phyloP scores from a whole-genome alignment of 2,113 vertebrate species.

The Cardinalis cardinalis region DNA sequence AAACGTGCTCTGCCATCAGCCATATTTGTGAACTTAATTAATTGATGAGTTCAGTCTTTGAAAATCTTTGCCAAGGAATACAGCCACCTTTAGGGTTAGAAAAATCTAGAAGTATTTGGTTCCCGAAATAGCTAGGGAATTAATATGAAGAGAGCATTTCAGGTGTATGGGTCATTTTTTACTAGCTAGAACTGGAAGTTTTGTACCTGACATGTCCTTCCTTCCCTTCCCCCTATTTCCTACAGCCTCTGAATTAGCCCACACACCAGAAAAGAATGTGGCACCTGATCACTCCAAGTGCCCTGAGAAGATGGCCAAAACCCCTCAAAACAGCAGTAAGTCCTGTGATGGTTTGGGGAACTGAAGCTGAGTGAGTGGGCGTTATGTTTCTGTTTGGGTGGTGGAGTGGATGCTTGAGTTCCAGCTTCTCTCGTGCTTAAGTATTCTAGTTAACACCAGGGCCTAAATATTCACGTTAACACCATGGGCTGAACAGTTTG shows the following conservation, averaged over 20 bases:
- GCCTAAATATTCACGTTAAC: neutral
- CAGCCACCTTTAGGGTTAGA: neutral
- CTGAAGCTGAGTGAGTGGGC: neutral
- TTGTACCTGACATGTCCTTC: neutral
- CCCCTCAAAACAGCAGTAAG: constrained; percentile 78
- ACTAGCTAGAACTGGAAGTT: neutral
- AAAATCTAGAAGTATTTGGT: neutral
- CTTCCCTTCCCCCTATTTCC: neutral
- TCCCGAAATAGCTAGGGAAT: neutral
- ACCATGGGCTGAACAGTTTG: neutral
- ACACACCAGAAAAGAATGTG: constrained; percentile 76
- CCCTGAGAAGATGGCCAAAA: constrained; percentile 64
- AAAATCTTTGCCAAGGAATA: neutral
- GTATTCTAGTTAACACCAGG: neutral
- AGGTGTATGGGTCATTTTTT: neutral
- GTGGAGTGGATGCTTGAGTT: neutral
- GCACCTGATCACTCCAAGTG: constrained; percentile 30
- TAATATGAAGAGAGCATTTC: neutral
- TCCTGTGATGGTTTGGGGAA: neutral
- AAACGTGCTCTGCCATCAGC: fast-evolving
- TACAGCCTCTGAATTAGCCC: constrained; percentile 86
- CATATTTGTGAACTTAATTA: neutral
- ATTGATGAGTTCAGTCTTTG: neutral
- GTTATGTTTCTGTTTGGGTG: neutral
- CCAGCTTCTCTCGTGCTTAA: neutral